Percentiles rank a stretch among this genome's conserved stretches.
Evolutionary conservation across 2,113 vertebrate genomes (phyloP).

Genomic region (Menidia beryllina): DNA sequence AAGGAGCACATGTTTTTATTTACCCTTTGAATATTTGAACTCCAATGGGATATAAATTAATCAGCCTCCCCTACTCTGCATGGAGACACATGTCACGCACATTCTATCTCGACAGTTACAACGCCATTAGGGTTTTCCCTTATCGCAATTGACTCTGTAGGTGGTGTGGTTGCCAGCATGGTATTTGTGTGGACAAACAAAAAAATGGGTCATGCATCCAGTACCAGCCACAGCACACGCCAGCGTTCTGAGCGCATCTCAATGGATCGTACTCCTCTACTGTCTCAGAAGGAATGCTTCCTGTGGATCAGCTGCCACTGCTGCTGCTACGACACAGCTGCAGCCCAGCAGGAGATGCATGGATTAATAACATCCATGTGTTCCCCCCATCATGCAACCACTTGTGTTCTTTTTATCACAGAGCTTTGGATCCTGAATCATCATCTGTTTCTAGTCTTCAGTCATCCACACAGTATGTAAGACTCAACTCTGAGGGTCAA

Average conservation of each 20-base stretch:
- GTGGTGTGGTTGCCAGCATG: not conserved
- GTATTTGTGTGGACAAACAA: slow-evolving; percentile 45
- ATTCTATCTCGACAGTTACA: slow-evolving; percentile 18
- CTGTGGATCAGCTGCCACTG: slow-evolving; percentile 40
- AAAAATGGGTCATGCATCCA: slow-evolving; percentile 69
- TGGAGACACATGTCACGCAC: slow-evolving; percentile 11
- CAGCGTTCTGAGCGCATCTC: slow-evolving; percentile 50
- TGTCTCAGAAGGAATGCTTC: slow-evolving; percentile 16
- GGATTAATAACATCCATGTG: slow-evolving; percentile 31
- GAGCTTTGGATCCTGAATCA: slow-evolving; percentile 18
- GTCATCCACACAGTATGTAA: too few relatives aligned
- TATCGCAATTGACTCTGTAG: slow-evolving; percentile 11
- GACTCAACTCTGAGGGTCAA: too few relatives aligned
- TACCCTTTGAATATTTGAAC: not conserved
- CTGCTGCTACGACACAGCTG: slow-evolving; percentile 19
- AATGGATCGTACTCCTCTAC: slow-evolving; percentile 33
- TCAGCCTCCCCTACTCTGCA: not conserved
- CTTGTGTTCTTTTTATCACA: slow-evolving; percentile 33
- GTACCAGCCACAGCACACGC: slow-evolving; percentile 40
- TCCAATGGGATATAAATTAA: not conserved
- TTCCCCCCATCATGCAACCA: slow-evolving; percentile 25
- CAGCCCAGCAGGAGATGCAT: slow-evolving; percentile 36
- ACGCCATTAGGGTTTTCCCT: not conserved
- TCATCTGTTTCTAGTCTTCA: too few relatives aligned
- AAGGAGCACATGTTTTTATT: not conserved